Evolutionary conservation across 2,113 vertebrate species (phyloP).

Genomic region (Larimichthys polyactis): DNA sequence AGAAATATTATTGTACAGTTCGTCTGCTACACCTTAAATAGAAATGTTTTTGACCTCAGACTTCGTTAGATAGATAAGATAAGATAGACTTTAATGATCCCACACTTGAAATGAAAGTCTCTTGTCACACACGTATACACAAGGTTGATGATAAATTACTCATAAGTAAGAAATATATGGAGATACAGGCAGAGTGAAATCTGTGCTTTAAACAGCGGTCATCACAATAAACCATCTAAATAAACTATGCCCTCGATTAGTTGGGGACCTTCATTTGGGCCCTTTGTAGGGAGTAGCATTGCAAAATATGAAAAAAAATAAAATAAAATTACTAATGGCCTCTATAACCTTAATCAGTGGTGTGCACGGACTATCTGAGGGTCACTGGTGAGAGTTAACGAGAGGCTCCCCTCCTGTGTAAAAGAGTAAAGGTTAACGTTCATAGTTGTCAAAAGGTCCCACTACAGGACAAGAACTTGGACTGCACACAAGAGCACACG

Average conservation of each 20-base stretch:
- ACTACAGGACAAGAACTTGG: background rate
- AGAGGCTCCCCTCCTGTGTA: background rate
- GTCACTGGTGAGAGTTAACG: conserved; percentile 11
- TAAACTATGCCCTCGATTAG: background rate
- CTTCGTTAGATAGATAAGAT: background rate
- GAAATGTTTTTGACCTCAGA: background rate
- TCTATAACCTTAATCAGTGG: conserved; percentile 16
- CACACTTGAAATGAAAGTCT: no score
- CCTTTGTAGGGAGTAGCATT: background rate
- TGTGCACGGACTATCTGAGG: background rate
- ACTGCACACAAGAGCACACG: background rate
- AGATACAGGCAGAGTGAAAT: background rate
- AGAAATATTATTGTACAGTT: background rate
- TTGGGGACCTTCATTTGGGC: background rate
- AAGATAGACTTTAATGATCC: no score
- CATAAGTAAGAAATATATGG: no score
- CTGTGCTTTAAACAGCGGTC: background rate
- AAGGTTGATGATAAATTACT: no score
- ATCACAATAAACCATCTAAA: background rate
- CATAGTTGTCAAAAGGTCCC: background rate
- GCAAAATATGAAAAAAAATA: background rate
- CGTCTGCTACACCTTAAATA: background rate
- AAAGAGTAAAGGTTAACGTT: background rate
- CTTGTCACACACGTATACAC: no score
- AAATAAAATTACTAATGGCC: conserved; percentile 4